Base-by-base conservation (phyloP, 2,113 vertebrate species). In the Rhadina sibilatrix region DNA sequence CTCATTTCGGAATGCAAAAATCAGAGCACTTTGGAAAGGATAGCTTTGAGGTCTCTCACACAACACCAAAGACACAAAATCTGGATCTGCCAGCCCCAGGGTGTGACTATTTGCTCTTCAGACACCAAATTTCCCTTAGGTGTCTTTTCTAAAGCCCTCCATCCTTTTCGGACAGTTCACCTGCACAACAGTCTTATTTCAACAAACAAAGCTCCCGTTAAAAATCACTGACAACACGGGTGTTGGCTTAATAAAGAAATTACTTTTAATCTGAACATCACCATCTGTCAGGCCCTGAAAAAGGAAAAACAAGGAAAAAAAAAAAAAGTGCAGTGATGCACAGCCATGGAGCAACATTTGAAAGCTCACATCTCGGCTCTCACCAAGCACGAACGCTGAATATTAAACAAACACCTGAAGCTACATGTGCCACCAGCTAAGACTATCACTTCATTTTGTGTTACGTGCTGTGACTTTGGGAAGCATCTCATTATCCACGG, bases 401-500 rank as follows among this genome's bases (percentile, higher is more conserved):
- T 95, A 94, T 94, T 94, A 97, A 96, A 85, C 83, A 93, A 86
- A 94, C 93, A 97, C 94, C 96, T 97, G 94, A 97, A 96, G 94
- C 93, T 95, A 88, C 90, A 63, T 49, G 83, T 96, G 86, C 92
- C 92, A 90, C 87, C 83, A 82, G 86, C 85, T 96, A 71, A 83
- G 95, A 92, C 83, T 64, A 89, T 68, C 82, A 80, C 86, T 94
- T 94, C 56, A 61, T 94, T 95, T 95, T 93, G 85, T 80, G 82
- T 42, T 71, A 11, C 9, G 13, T 90, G 90, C 94, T 69, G 76
- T 60, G 87, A 83, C 44, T 96, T 65, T 22, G 44, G 86, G 87
- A 44, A 89, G 30, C 56, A 59, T 85, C 9, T 4, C 80, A 22
- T 94, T 96, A 95, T 64, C 92, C 65, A 27, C 3, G 77, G 74